These are phyloP conservation scores for Syngnathus typhle DNA, from an alignment of 2,113 vertebrate genomes.

Conservation along the genomic window DNA sequence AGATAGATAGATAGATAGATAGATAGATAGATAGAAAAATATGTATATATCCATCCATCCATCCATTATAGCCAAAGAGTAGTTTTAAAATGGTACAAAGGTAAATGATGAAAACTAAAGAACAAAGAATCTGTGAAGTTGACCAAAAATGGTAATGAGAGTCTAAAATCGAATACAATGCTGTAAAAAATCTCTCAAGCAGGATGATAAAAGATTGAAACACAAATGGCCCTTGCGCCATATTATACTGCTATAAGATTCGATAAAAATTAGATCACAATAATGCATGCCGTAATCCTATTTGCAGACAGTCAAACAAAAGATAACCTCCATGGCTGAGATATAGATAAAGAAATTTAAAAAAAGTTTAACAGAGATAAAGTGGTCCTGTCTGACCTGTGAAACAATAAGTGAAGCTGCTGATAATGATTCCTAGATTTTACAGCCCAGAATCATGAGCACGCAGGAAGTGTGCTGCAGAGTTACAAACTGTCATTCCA, in stretches of 20 bases:
- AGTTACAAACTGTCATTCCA: not conserved
- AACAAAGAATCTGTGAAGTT: too few species aligned
- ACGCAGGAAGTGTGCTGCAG: not conserved
- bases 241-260: not conserved
- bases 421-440: not conserved
- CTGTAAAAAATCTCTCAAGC: not conserved
- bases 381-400: conserved; percentile 2
- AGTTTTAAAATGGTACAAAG: too few species aligned
- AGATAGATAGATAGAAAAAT: too few species aligned
- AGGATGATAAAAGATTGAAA: not conserved
- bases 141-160: not conserved
- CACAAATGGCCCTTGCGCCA: not conserved
- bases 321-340: not conserved
- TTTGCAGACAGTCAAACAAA: not conserved
- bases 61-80: too few species aligned
- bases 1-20: too few species aligned
- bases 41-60: too few species aligned
- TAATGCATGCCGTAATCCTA: not conserved
- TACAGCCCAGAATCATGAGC: not conserved
- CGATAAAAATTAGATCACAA: not conserved
- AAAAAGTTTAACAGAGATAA: not conserved
- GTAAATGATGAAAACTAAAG: too few species aligned
- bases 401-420: not conserved
- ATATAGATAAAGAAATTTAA: not conserved
- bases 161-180: not conserved